These are phyloP conservation scores for Habrosyne pyritoides DNA, from an alignment of 2,888 invertebrate genomes.

Conservation along the genomic window DNA sequence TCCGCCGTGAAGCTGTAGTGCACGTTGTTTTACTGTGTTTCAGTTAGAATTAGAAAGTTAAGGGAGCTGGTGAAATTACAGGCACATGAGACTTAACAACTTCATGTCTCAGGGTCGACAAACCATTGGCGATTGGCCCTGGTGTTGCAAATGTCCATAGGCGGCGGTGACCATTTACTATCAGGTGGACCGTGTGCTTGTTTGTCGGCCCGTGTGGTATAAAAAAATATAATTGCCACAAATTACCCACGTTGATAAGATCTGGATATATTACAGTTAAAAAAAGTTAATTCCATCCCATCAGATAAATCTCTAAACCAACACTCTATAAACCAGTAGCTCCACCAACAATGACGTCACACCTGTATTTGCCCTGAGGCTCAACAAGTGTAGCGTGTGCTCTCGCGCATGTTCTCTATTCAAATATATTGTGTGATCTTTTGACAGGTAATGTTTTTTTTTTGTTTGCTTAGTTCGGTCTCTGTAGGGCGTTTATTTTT, in stretches of 20 bases:
- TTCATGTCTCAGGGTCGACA: too few relatives aligned
- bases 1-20: too few relatives aligned
- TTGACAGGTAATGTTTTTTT: slow-evolving; percentile 40
- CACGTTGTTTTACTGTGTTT: too few relatives aligned
- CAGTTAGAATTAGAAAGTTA: too few relatives aligned
- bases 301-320: neutral
- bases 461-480: slow-evolving; percentile 12
- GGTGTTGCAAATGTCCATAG: too few relatives aligned
- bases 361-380: slow-evolving; percentile 75
- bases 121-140: too few relatives aligned
- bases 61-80: too few relatives aligned
- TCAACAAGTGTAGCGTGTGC: slow-evolving; percentile 51
- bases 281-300: neutral
- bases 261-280: neutral
- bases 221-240: too few relatives aligned
- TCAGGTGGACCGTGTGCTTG: too few relatives aligned
- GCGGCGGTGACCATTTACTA: too few relatives aligned
- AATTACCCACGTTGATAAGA: neutral
- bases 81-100: too few relatives aligned
- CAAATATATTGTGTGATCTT: slow-evolving; percentile 22
- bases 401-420: slow-evolving; percentile 16
- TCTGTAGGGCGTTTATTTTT: neutral
- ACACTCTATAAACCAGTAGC: slow-evolving; percentile 8
- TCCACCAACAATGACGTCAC: slow-evolving; percentile 27
- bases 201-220: too few relatives aligned